phyloP scores from a whole-genome alignment of 2,888 invertebrate genomes.

The Microplitis deprimator region DNA sequence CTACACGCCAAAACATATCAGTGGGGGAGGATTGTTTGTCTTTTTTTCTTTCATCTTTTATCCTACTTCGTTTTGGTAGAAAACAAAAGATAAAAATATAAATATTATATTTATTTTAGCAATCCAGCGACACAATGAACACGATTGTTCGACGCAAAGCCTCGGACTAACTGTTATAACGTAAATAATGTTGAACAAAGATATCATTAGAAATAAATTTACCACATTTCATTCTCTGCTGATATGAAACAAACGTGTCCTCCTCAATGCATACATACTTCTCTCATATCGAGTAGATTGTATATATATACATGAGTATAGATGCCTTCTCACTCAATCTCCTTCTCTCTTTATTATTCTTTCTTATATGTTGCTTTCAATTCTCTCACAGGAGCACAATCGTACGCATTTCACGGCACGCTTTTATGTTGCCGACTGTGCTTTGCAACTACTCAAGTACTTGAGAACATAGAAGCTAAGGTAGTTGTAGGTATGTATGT shows the following conservation, averaged over 20 bases:
- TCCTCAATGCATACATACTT: slow-evolving; percentile 2
- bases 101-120: slow-evolving; percentile 35
- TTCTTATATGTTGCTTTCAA: slow-evolving; percentile 40
- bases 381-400: slow-evolving; percentile 56
- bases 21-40: slow-evolving; percentile 32
- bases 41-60: slow-evolving; percentile 26
- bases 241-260: slow-evolving; percentile 40
- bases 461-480: slow-evolving; percentile 37
- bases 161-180: slow-evolving; percentile 21
- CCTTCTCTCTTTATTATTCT: slow-evolving; percentile 36
- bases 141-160: slow-evolving; percentile 49
- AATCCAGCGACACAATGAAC: slow-evolving; percentile 58
- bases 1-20: slow-evolving; percentile 55
- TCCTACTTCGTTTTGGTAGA: slow-evolving; percentile 48
- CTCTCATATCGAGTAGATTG: slow-evolving; percentile 42
- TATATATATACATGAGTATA: slow-evolving; percentile 21
- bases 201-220: slow-evolving; percentile 43
- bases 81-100: no score
- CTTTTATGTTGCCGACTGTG: slow-evolving; percentile 63
- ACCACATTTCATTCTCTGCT: slow-evolving; percentile 38
- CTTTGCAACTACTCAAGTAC: not conserved
- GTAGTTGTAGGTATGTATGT: slow-evolving; percentile 34
- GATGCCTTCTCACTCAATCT: slow-evolving; percentile 31
- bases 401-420: slow-evolving; percentile 60
- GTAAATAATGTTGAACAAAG: slow-evolving; percentile 37